Conservation (phyloP, 2,113 vertebrate genomes). For the Tinamus guttatus region DNA sequence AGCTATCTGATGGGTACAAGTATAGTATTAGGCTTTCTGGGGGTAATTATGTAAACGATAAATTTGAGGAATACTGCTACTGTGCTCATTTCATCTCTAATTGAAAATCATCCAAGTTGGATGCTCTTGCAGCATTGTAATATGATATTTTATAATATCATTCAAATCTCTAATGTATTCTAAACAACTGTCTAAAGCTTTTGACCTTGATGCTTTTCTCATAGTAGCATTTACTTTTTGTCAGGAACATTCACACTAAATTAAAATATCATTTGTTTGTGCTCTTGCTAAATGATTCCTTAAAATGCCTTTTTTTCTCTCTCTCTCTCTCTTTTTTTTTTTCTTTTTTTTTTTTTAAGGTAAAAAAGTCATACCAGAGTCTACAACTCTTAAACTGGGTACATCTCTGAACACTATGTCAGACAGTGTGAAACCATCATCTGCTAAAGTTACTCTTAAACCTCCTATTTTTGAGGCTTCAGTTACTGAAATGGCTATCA, state of each 20-base stretch:
- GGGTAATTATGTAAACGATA: neutral
- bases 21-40: neutral
- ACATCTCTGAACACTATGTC: conserved; percentile 71
- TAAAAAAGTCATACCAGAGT: conserved; percentile 78
- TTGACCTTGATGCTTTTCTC: neutral
- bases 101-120: neutral
- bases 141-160: neutral
- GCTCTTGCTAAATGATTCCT: conserved; percentile 61
- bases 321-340: too few relatives aligned
- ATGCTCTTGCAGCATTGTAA: neutral
- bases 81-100: neutral
- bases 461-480: conserved; percentile 31
- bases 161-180: neutral
- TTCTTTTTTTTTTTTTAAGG: conserved; percentile 67
- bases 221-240: neutral
- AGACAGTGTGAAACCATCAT: conserved; percentile 36
- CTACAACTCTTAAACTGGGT: conserved; percentile 71
- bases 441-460: conserved; percentile 45
- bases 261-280: neutral
- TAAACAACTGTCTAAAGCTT: neutral
- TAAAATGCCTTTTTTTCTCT: conserved; percentile 29
- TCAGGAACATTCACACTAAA: neutral
- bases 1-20: neutral
- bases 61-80: neutral
- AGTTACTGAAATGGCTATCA: conserved; percentile 48